These are phyloP conservation scores for Hoplias malabaricus DNA, from an alignment of 2,113 vertebrate species.

Conservation along the genomic window DNA sequence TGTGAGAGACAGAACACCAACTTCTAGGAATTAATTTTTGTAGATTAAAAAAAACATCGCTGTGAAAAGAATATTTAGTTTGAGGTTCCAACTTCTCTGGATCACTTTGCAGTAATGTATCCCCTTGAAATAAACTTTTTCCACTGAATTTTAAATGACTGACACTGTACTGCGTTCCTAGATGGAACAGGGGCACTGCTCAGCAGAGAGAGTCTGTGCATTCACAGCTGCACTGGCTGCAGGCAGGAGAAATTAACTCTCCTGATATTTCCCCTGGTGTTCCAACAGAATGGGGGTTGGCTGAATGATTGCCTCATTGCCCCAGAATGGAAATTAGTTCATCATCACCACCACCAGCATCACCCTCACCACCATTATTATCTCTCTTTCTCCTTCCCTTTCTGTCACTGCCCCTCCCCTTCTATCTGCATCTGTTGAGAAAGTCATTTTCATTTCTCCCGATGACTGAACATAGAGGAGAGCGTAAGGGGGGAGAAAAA, in stretches of 20 bases:
- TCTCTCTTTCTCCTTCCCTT: neutral
- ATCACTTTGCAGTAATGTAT: too few relatives aligned
- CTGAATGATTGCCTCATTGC: slow-evolving; percentile 21
- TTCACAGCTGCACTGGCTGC: neutral
- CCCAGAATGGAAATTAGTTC: slow-evolving; percentile 20
- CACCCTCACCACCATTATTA: neutral
- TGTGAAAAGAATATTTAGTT: too few relatives aligned
- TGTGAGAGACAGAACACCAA: too few relatives aligned
- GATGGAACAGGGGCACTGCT: neutral
- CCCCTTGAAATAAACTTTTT: too few relatives aligned
- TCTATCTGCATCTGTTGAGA: slow-evolving; percentile 4
- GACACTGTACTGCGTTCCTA: too few relatives aligned
- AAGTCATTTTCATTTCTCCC: slow-evolving; percentile 36
- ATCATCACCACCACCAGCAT: neutral
- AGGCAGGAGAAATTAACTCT: neutral
- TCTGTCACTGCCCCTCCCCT: neutral
- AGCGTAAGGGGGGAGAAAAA: neutral
- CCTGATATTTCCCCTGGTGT: neutral
- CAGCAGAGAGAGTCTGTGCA: neutral
- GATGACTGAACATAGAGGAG: neutral
- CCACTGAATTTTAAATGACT: too few relatives aligned
- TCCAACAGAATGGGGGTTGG: slow-evolving; percentile 3
- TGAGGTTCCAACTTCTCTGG: too few relatives aligned
- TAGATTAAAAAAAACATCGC: too few relatives aligned
- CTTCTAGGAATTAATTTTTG: too few relatives aligned